Evolutionary conservation across 2,888 invertebrate genomes (phyloP).

Genomic region (Diadromus collaris): DNA sequence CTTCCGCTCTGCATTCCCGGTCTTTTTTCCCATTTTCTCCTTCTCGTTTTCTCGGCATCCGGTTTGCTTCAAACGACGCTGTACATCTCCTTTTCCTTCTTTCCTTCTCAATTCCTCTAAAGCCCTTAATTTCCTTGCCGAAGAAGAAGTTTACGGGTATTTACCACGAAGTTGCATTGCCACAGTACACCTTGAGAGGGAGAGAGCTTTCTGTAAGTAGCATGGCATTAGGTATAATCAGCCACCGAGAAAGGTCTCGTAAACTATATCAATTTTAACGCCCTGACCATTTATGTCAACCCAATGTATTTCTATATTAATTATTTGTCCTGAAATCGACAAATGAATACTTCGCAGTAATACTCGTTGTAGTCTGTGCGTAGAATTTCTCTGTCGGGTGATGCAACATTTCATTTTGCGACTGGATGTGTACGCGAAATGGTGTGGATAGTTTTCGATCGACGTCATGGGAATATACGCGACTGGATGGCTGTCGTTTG

Average conservation of each 20-base stretch:
- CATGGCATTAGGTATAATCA: background rate
- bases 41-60: slow-evolving; percentile 38
- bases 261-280: background rate
- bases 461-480: slow-evolving; percentile 31
- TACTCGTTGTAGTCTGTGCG: background rate
- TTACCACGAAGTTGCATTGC: slow-evolving; percentile 60
- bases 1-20: slow-evolving; percentile 52
- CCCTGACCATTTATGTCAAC: background rate
- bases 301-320: background rate
- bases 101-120: slow-evolving; percentile 36
- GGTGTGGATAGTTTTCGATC: slow-evolving; percentile 18
- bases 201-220: background rate
- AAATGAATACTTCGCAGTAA: background rate
- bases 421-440: background rate
- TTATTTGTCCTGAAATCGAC: background rate
- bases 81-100: slow-evolving; percentile 46
- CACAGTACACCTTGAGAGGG: slow-evolving; percentile 6
- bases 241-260: background rate
- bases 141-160: slow-evolving; percentile 58
- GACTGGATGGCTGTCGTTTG: slow-evolving; percentile 45
- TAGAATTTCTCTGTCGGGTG: background rate
- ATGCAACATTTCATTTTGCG: slow-evolving; percentile 1
- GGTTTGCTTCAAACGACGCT: slow-evolving; percentile 67
- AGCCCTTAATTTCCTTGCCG: slow-evolving; percentile 72
- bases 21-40: slow-evolving; percentile 30